phyloP scores from a whole-genome alignment of 2,797 vertebrate genomes.

The Argya squamiceps region DNA sequence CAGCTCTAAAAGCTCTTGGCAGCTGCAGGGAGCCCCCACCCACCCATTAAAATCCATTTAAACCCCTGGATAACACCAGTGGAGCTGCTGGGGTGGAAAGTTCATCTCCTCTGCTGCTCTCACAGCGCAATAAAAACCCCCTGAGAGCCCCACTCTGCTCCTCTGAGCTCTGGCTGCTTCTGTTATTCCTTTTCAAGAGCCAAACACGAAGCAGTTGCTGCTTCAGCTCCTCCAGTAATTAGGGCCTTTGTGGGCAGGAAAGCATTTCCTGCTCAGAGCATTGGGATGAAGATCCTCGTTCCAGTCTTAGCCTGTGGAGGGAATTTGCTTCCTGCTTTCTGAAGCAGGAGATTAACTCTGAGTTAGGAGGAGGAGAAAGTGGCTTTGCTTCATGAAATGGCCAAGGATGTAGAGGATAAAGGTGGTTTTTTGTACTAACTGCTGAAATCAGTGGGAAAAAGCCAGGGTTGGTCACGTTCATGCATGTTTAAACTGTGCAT shows the following conservation, averaged over 20 bases:
- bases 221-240: conserved; percentile 2
- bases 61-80: neutral
- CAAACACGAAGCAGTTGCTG: neutral
- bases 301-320: neutral
- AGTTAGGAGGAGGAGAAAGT: neutral
- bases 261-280: conserved; percentile 55
- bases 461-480: neutral
- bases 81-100: neutral
- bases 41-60: neutral
- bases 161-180: neutral
- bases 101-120: neutral
- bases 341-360: neutral
- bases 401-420: neutral
- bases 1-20: neutral
- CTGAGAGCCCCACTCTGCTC: neutral
- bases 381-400: neutral
- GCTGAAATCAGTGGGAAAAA: neutral
- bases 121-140: neutral
- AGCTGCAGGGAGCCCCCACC: neutral
- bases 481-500: neutral
- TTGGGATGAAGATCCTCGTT: neutral
- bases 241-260: conserved; percentile 41
- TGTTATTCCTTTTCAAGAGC: neutral
- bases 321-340: neutral
- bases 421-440: neutral